Evolutionary conservation across 2,888 invertebrate species (phyloP).

Genomic region (Erannis defoliaria): DNA sequence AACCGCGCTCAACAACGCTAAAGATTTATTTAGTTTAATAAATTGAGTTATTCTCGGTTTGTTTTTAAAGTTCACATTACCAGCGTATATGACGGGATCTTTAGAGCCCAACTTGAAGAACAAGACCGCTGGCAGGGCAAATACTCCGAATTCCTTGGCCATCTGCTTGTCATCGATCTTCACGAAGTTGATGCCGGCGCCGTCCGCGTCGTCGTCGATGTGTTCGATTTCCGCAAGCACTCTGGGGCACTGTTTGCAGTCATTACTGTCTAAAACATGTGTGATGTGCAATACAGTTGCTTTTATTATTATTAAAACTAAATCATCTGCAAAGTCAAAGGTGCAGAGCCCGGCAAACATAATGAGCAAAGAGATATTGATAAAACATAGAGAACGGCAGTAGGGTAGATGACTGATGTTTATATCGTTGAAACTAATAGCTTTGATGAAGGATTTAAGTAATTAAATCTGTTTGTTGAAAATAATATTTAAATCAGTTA

Average conservation of each 20-base stretch:
- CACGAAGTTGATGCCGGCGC: slow-evolving; percentile 96
- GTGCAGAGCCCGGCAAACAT: no score
- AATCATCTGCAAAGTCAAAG: slow-evolving; percentile 6
- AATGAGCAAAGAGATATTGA: no score
- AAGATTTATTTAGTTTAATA: no score
- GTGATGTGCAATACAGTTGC: slow-evolving; percentile 78
- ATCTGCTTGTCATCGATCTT: slow-evolving; percentile 96
- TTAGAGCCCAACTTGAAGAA: slow-evolving; percentile 96
- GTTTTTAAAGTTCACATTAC: slow-evolving; percentile 68
- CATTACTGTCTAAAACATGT: slow-evolving; percentile 94
- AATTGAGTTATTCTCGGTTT: background rate
- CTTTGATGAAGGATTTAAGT: no score
- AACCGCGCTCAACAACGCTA: no score
- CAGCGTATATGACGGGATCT: slow-evolving; percentile 96
- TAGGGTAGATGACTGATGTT: no score
- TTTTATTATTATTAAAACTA: slow-evolving; percentile 53
- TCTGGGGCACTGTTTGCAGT: slow-evolving; percentile 97
- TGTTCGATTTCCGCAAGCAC: slow-evolving; percentile 96
- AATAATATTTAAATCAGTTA: no score
- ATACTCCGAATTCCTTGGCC: slow-evolving; percentile 95
- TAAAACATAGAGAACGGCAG: no score
- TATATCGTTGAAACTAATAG: no score
- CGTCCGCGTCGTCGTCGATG: slow-evolving; percentile 97
- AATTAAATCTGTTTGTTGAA: no score
- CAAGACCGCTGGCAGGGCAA: slow-evolving; percentile 95